Evolutionary conservation across 2,113 vertebrate genomes (phyloP), one percentile per base, ranked within the genome.

Genomic region (Psittacula cyanocephala): DNA sequence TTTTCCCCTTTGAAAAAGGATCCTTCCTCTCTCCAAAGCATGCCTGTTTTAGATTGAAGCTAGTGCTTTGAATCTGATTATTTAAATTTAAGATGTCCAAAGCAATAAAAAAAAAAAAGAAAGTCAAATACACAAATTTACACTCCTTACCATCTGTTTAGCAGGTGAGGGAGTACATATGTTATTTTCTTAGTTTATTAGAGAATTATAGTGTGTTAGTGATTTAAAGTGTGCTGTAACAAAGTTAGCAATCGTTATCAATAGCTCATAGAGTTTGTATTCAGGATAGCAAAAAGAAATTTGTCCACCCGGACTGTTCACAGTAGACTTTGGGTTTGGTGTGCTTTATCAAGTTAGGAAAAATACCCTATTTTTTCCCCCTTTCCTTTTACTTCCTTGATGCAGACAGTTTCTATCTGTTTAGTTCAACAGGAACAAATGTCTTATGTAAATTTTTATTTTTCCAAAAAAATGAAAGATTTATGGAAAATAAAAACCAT

Each of bases 1-100:
- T 86, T 96, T 94, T 94, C 43, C 80, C 80, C 96, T 97, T 98
- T 98, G 95, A 97, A 97, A 98, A 95, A 91, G 55, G 85, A 96
- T 93, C 89, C 84, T 89, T 97, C 76, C 81, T 91, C 93, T 97
- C 88, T 97, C 90, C 57, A 95, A 95, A 93, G 77, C 69, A 92
- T 70, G 91, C 74, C 94, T 98, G 96, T 39, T 98, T 97, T 94
- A 86, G 81, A 96, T 96, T 96, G 96, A 96, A 96, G 44, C 72
- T 89, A 70, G 71, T 81, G 77, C 50, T 92, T 93, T 92, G 78
- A 90, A 80, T 95, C n/a, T 79, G 85, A 87, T 96, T 91, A 96
- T 94, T 98, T 97, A 94, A 95, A 97, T 95, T 96, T 95, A 93
- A 96, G 80, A 95, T 86, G 72, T 85, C 90, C 72, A 95, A 93